Conservation (phyloP, 2,797 vertebrate species). For the Sebastes hopkinsi region DNA sequence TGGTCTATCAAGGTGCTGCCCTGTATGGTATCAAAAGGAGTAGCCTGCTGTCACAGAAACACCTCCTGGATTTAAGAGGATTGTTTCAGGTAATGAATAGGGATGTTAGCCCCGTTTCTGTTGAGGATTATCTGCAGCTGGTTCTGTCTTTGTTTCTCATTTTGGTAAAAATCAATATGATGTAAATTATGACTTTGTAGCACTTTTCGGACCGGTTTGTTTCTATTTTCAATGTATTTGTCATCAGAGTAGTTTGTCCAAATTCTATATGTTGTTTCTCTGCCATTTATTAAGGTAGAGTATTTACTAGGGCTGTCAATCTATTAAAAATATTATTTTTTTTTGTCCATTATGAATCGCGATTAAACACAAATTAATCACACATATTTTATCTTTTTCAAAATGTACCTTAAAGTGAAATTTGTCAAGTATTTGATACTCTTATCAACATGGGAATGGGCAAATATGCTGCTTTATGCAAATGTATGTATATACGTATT, state of each 20-base stretch:
- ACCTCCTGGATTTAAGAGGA: slow-evolving; percentile 56
- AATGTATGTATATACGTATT: background rate
- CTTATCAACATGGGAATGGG: no score
- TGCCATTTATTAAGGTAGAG: no score
- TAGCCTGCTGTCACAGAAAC: slow-evolving; percentile 61
- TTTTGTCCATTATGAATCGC: no score
- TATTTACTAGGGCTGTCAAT: no score
- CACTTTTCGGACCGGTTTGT: background rate
- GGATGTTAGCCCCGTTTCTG: background rate
- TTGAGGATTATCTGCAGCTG: background rate
- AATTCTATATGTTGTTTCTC: no score
- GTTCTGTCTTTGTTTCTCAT: slow-evolving; percentile 18
- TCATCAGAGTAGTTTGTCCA: background rate
- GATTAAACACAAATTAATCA: background rate
- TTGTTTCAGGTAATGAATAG: slow-evolving; percentile 47
- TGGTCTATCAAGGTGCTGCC: slow-evolving; percentile 78
- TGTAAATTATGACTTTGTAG: background rate
- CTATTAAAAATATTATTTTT: no score
- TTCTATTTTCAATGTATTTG: background rate
- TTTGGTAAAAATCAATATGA: background rate
- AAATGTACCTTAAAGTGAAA: no score
- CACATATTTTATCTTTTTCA: background rate
- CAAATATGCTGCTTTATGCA: no score
- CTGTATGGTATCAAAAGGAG: slow-evolving; percentile 69
- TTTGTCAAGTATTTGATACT: fast-evolving